Conservation (phyloP, 2,888 invertebrate genomes). For the Thera obeliscata region DNA sequence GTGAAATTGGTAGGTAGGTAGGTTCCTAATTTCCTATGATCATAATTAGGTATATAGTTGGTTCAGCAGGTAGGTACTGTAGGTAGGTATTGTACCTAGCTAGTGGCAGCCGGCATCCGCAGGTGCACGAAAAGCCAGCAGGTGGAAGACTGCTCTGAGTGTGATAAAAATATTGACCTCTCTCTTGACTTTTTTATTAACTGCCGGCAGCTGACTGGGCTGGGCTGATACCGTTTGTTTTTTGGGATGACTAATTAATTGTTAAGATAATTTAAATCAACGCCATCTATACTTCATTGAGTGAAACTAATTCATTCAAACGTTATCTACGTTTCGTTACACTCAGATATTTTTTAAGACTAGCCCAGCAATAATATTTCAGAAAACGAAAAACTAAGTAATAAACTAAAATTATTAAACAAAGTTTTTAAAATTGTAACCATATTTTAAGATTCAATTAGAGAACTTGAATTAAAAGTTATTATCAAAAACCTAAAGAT, state of each 20-base stretch:
- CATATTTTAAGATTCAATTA: no score
- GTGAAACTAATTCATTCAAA: background rate
- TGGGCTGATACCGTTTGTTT: background rate
- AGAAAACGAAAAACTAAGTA: background rate
- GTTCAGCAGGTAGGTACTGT: no score
- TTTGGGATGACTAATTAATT: constrained; percentile 6
- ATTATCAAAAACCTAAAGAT: background rate
- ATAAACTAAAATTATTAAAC: no score
- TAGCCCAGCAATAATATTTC: background rate
- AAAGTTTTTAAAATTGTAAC: no score
- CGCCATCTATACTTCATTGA: constrained; percentile 16
- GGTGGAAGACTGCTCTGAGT: background rate
- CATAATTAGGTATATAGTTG: no score
- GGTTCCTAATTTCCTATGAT: no score
- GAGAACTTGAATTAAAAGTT: no score
- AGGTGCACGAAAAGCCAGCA: background rate
- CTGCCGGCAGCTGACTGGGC: no score
- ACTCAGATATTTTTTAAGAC: background rate
- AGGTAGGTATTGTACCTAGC: background rate
- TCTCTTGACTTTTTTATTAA: background rate
- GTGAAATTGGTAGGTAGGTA: background rate
- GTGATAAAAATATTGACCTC: constrained; percentile 19
- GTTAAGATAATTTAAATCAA: background rate
- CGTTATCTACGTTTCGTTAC: constrained; percentile 3
- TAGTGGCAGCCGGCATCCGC: no score